Conservation (phyloP, 1,140 invertebrate species). For the Drosophila nikananu region DNA sequence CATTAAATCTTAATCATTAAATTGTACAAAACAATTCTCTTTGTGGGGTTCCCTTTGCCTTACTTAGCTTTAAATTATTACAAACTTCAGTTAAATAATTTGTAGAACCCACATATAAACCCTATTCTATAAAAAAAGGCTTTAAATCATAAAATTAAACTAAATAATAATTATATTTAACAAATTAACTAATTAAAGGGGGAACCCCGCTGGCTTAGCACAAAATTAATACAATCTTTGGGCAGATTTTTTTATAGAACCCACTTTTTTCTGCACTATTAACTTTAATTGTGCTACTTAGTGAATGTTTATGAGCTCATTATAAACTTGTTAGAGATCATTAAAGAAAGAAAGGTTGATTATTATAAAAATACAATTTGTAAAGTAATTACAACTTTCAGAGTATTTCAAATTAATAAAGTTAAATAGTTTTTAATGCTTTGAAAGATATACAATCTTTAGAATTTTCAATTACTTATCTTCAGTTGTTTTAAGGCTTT, state of each 20-base stretch:
- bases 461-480: no score
- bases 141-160: no score
- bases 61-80: slow-evolving; percentile 5
- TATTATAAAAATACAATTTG: not conserved
- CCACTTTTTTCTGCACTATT: slow-evolving; percentile 4
- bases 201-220: no score
- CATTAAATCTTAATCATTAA: not conserved
- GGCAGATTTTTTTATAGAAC: not conserved
- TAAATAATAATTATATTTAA: no score
- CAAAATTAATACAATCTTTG: no score
- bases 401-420: not conserved
- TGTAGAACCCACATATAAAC: not conserved
- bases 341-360: not conserved
- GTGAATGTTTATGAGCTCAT: not conserved
- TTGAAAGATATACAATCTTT: no score
- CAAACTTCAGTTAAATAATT: not conserved
- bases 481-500: no score
- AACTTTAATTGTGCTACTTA: not conserved
- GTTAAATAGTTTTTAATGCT: not conserved
- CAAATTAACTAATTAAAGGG: no score
- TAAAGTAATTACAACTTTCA: not conserved
- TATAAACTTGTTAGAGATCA: slow-evolving; percentile 1
- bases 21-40: not conserved
- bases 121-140: no score
- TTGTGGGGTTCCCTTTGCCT: not conserved